Evolutionary conservation across 2,797 vertebrate genomes (phyloP), one percentile per base, ranked within the genome.

Genomic region (Myripristis murdjan): DNA sequence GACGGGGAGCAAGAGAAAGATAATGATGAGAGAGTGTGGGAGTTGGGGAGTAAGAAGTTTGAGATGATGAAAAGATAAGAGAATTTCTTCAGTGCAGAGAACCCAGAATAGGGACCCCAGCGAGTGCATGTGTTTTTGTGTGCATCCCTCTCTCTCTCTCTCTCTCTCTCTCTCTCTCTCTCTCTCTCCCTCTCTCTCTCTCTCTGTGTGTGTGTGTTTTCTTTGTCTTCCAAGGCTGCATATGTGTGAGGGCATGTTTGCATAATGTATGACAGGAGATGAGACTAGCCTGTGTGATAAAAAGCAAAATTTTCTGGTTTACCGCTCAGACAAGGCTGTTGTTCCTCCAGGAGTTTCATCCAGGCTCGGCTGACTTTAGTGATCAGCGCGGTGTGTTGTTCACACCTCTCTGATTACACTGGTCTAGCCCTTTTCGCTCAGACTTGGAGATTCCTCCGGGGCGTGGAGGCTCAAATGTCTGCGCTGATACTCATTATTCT

Each of bases 351-450:
- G 39, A 70, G 23, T 67, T 69, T 71, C 69, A 73, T 48, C 63
- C 73, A 74, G 54, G 52, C 6, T 8, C 41, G 39, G 31, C 65
- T 52, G 52, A 64, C 58, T 63, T 64, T 53, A 41, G 49, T 63
- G 80, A 75, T 83, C 71, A 71, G 51, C 59, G 52, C 39, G n/a
- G 62, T 64, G 62, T 46, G 69, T 81, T 83, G 74, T 87, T 83
- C 74, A 64, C 69, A 68, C 66, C 52, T 61, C 64, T 81, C 24
- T 70, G 70, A 67, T 86, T 79, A 81, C 77, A 68, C 78, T 6
- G 33, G 46, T 52, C 67, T 67, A 18, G 60, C 82, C 79, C 68
- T 64, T 11, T 37, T 64, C 47, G 78, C 71, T 84, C 79, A 69
- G 26, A 72, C 41, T 5, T 39, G 26, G 7, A 58, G 60, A 70